Conservation (phyloP, 2,797 vertebrate species). For the Pterois miles region DNA sequence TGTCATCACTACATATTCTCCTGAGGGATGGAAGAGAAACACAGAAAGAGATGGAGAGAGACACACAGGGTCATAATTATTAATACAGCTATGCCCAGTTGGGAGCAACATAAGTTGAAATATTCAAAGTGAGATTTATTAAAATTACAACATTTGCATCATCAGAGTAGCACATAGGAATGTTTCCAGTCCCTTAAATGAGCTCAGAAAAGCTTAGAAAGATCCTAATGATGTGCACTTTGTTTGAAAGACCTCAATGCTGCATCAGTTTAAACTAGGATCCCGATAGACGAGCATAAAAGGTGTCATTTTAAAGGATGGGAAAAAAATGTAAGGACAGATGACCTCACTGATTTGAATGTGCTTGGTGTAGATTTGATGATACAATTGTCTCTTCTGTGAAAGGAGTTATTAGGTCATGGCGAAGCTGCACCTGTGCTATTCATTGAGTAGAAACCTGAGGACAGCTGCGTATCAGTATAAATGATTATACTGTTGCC, state of each 20-base stretch:
- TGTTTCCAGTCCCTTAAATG: not conserved
- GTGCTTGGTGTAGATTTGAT: not conserved
- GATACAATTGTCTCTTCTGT: not conserved
- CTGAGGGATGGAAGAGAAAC: slow-evolving; percentile 80
- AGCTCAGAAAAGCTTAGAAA: not conserved
- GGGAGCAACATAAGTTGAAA: slow-evolving; percentile 59
- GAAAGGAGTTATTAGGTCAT: not conserved
- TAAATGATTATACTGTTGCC: not conserved
- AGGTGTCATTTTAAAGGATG: not conserved
- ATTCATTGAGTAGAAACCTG: not conserved
- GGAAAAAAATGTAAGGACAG: not conserved
- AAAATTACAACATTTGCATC: slow-evolving; percentile 38
- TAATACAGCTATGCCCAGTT: slow-evolving; percentile 58
- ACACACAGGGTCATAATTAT: slow-evolving; percentile 69
- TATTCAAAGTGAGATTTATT: slow-evolving; percentile 62
- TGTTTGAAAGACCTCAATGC: not conserved
- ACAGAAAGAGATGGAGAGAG: slow-evolving; percentile 49
- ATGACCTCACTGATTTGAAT: not conserved
- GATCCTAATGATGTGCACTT: not conserved
- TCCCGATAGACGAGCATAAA: not conserved
- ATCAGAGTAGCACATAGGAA: slow-evolving; percentile 17
- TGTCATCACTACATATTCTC: slow-evolving; percentile 99
- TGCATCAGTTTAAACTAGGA: not conserved
- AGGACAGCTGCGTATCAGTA: not conserved
- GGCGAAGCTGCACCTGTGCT: not conserved